phyloP scores from a whole-genome alignment of 2,113 vertebrate genomes.

The Rhabdornis inornatus region DNA sequence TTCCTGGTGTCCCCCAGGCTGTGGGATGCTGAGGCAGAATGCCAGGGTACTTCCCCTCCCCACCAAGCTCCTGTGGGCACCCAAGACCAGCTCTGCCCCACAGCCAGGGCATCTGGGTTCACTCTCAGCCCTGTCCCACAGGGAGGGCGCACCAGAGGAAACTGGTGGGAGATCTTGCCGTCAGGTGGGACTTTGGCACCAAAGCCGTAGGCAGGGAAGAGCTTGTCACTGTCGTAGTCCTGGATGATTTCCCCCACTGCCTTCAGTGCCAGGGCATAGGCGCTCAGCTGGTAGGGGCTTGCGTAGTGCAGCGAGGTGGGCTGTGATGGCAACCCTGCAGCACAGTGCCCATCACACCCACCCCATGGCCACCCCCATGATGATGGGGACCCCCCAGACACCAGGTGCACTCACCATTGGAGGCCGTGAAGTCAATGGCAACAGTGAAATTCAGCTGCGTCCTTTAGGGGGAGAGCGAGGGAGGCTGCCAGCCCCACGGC shows the following conservation, averaged over 20 bases:
- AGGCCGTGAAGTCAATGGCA: constrained; percentile 97
- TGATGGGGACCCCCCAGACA: background rate
- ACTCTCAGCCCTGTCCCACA: background rate
- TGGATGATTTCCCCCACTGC: constrained; percentile 98
- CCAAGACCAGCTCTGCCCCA: background rate
- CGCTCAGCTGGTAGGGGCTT: constrained; percentile 97
- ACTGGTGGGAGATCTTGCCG: constrained; percentile 94
- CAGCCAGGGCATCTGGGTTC: background rate
- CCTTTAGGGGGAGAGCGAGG: constrained; percentile 67
- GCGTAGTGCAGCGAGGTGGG: constrained; percentile 97
- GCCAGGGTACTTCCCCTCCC: background rate
- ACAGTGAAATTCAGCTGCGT: constrained; percentile 98
- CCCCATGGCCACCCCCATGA: background rate
- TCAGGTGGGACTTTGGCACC: constrained; percentile 97
- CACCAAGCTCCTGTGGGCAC: background rate
- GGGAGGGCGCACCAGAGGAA: constrained; percentile 84
- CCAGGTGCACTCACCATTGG: constrained; percentile 84
- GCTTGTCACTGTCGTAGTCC: constrained; percentile 98
- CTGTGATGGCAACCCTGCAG: constrained; percentile 90
- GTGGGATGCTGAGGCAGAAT: background rate
- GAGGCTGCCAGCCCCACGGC: background rate
- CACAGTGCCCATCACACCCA: background rate
- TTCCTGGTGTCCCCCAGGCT: background rate
- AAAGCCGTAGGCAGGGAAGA: constrained; percentile 96
- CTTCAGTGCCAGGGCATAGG: constrained; percentile 96